Evolutionary conservation across 53 echinoderm and acorn worm species (phyloP), one percentile per base, ranked within the genome.

Genomic region (Echinometra lucunter): DNA sequence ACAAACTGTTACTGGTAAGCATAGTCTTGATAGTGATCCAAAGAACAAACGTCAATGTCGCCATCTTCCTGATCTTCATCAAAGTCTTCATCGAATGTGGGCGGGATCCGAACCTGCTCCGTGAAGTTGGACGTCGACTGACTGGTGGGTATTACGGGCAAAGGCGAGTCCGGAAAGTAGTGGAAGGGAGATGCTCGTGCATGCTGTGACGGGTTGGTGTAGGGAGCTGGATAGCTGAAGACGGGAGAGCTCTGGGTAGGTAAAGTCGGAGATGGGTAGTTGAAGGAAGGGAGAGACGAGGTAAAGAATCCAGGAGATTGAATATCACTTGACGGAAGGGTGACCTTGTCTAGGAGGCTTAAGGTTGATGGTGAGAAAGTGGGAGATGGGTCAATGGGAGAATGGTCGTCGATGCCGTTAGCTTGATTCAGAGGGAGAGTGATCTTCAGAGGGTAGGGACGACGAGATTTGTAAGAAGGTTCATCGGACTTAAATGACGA

Each of bases 281-380:
- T 74, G 37, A 60, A 56, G 80, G 67, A 13, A 15, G 91, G 91
- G 37, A 91, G 69, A 44, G 91, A 60, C 21, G 91, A 44, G 19
- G 91, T 23, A 45, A 66, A 91, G 91, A 91, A 91, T 91, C 91
- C 91, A 45, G 91, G 66, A 45, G 66, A 91, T 27, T 70, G 91
- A 67, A 91, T 67, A 37, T 66, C 91, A 69, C 69, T 45, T 37
- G 45, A 44, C 40, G 91, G 66, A 28, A 91, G 66, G 45, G 60
- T 69, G 70, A 9, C 67, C 45, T 67, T 40, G 5, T 40, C 6
- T 5, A 90, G 45, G 70, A 45, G 37, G 45, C 91, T 66, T 60
- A 67, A 91, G 67, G n/a, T 44, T 40, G 45, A 27, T 19, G 91
- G 69, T 45, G 91, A 69, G 91, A 91, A 91, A 44, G 91, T 70